Percentiles rank a stretch among this genome's conserved stretches.
These are phyloP conservation scores for Apus apus DNA, from an alignment of 2,113 vertebrate genomes.

Conservation along the genomic window DNA sequence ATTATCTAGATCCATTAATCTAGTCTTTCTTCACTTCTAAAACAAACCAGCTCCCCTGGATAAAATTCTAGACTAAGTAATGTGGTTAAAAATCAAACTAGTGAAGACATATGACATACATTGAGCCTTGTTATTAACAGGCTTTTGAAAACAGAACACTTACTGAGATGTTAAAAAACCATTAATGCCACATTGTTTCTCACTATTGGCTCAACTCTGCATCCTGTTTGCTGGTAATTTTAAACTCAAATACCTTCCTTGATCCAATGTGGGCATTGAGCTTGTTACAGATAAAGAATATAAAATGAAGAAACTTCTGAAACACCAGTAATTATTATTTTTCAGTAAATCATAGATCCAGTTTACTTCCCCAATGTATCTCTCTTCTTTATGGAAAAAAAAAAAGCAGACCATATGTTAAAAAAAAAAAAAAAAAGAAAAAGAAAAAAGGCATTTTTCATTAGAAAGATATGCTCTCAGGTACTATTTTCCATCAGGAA, in stretches of 20 bases:
- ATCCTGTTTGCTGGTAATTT: neutral
- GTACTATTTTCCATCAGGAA: neutral
- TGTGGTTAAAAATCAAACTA: neutral
- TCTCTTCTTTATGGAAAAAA: too few species aligned
- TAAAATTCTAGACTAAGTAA: neutral
- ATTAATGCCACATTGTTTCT: neutral
- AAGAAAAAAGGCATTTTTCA: neutral
- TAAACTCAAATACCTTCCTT: neutral
- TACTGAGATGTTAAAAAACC: neutral
- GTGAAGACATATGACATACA: neutral
- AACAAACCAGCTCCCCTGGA: neutral
- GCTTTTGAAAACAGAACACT: neutral
- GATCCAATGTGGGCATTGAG: neutral
- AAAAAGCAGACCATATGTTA: neutral
- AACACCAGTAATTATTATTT: neutral
- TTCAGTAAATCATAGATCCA: neutral
- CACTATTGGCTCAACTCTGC: neutral
- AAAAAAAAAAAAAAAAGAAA: neutral
- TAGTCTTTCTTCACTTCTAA: neutral
- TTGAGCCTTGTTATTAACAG: neutral
- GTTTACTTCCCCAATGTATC: neutral
- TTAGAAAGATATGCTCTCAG: neutral
- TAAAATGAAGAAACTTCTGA: neutral
- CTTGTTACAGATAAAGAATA: neutral
- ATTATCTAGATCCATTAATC: neutral